phyloP scores from a whole-genome alignment of 2,797 vertebrate species.

The Aplochiton taeniatus region DNA sequence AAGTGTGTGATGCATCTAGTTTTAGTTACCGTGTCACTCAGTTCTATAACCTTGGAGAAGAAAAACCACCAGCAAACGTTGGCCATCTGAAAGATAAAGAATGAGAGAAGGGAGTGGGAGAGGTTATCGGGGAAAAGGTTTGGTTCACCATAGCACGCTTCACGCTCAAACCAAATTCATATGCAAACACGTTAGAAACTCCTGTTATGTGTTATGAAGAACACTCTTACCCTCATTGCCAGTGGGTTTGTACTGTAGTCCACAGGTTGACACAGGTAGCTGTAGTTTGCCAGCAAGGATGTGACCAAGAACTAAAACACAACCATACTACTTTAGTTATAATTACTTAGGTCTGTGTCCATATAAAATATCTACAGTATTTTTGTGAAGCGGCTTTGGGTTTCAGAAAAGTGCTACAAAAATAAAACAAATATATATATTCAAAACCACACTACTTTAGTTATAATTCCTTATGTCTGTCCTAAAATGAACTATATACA shows the following conservation, averaged over 20 bases:
- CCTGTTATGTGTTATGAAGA: neutral
- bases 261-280: constrained; percentile 77
- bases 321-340: constrained; percentile 11
- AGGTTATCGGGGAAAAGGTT: neutral
- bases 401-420: too few species aligned
- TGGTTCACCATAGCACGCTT: neutral
- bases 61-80: constrained; percentile 81
- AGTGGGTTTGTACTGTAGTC: constrained; percentile 73
- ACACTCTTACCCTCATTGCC: constrained; percentile 67
- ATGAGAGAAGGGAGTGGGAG: neutral
- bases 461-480: neutral
- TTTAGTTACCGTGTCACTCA: constrained; percentile 70
- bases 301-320: constrained; percentile 74
- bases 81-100: constrained; percentile 79
- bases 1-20: neutral
- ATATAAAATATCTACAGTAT: too few species aligned
- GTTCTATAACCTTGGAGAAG: constrained; percentile 79
- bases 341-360: too few species aligned
- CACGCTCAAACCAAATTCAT: neutral
- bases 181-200: neutral
- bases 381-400: too few species aligned
- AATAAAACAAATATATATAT: too few species aligned
- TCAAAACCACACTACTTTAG: constrained; percentile 16
- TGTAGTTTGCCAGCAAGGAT: constrained; percentile 73
- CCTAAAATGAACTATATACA: too few species aligned